Conservation (phyloP, 2,888 invertebrate genomes). For the Auanema freiburgensis region DNA sequence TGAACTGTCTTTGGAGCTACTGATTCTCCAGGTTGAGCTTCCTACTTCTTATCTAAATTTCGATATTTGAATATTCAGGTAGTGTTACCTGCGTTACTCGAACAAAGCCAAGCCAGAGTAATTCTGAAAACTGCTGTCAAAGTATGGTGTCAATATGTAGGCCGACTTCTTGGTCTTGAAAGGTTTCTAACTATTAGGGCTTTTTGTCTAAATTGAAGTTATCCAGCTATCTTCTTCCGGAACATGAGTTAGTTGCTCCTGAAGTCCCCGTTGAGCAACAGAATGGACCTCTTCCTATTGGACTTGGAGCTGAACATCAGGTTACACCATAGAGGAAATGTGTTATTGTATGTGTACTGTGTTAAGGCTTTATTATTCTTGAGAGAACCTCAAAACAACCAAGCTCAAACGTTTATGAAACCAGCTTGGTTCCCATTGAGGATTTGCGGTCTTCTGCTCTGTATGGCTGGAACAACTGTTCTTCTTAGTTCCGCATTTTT, state of each 20-base stretch:
- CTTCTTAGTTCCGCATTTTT: conserved; percentile 81
- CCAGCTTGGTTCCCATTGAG: conserved; percentile 79
- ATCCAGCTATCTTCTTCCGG: conserved; percentile 28
- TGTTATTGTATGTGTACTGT: neutral
- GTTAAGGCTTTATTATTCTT: conserved; percentile 79
- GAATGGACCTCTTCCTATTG: conserved; percentile 23
- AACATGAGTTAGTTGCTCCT: conserved; percentile 13
- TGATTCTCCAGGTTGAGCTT: conserved; percentile 73
- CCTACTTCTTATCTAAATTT: neutral
- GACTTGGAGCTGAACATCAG: conserved; percentile 48
- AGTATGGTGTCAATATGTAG: conserved; percentile 65
- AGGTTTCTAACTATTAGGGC: conserved; percentile 3
- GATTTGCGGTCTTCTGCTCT: conserved; percentile 72
- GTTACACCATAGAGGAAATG: conserved; percentile 2
- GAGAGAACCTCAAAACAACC: conserved; percentile 75
- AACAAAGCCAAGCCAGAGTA: conserved; percentile 90
- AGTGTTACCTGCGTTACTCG: conserved; percentile 89
- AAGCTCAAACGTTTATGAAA: conserved; percentile 81
- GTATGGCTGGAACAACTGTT: conserved; percentile 83
- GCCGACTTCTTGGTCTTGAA: conserved; percentile 62
- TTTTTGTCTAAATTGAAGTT: neutral
- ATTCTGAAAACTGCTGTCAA: conserved; percentile 84
- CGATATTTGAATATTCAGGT: conserved; percentile 68
- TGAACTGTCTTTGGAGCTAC: conserved; percentile 87
- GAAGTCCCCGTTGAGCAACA: conserved; percentile 10